Conservation (phyloP, 2,888 invertebrate species). For the Ophion slaviceki region DNA sequence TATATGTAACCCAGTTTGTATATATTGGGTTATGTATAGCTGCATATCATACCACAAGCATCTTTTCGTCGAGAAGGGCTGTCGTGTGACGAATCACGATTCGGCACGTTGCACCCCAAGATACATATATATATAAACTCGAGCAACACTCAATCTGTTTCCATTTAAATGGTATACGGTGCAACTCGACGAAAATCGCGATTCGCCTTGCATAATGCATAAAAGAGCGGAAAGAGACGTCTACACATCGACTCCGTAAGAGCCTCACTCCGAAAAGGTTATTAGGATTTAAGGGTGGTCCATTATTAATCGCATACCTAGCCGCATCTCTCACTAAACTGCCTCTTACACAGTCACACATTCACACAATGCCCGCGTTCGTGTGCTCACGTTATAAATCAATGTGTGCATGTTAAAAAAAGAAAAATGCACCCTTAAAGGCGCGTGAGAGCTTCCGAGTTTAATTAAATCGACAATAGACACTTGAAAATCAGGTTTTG, state of each 20-base stretch:
- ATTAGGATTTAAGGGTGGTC: slow-evolving; percentile 47
- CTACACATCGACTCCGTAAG: slow-evolving; percentile 18
- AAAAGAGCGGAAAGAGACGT: slow-evolving; percentile 36
- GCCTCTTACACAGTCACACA: too few species aligned
- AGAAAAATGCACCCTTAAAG: slow-evolving; percentile 10
- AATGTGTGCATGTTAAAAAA: slow-evolving; percentile 1
- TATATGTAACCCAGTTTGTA: slow-evolving; percentile 24
- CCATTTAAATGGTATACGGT: slow-evolving; percentile 58
- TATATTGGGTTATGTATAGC: slow-evolving; percentile 6
- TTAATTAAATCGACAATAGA: slow-evolving; percentile 33
- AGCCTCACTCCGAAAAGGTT: slow-evolving; percentile 43
- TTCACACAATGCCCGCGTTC: too few species aligned
- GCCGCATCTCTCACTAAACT: slow-evolving; percentile 28
- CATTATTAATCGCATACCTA: slow-evolving; percentile 6
- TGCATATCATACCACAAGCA: too few species aligned
- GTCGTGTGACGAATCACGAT: slow-evolving; percentile 73
- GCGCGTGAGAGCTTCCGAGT: slow-evolving; percentile 33
- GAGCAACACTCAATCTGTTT: slow-evolving; percentile 70
- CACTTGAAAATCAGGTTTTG: background rate
- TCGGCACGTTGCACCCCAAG: slow-evolving; percentile 68
- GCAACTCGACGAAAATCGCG: slow-evolving; percentile 50
- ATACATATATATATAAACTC: slow-evolving; percentile 33
- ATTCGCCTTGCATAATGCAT: slow-evolving; percentile 51
- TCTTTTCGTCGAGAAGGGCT: slow-evolving; percentile 53
- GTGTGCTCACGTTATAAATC: too few species aligned